phyloP scores from a whole-genome alignment of 2,113 vertebrate genomes.

The Beaufortia kweichowensis region DNA sequence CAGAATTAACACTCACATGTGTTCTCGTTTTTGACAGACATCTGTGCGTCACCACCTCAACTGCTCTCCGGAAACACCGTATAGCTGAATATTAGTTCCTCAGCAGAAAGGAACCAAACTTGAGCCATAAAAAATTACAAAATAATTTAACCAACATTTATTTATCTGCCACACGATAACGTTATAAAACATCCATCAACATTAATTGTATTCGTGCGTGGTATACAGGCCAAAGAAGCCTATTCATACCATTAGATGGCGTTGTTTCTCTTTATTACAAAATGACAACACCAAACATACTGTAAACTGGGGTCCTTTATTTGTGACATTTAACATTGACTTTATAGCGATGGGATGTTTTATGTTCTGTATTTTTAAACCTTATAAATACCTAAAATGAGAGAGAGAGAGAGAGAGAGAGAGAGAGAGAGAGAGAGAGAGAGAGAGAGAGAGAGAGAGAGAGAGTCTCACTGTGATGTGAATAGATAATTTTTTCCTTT shows the following conservation, averaged over 20 bases:
- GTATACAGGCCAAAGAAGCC: neutral
- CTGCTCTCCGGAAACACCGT: slow-evolving; percentile 4
- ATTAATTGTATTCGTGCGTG: neutral
- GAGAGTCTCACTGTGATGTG: neutral
- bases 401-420: too few species aligned
- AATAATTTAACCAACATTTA: neutral
- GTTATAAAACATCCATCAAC: too few species aligned
- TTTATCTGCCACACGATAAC: neutral
- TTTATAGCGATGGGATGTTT: too few species aligned
- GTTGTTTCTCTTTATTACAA: slow-evolving; percentile 1
- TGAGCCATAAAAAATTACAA: neutral
- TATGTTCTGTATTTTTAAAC: too few species aligned
- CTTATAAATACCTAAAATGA: too few species aligned
- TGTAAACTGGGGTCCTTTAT: neutral
- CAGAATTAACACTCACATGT: slow-evolving; percentile 21
- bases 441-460: neutral
- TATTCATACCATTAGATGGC: neutral
- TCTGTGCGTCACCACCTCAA: neutral
- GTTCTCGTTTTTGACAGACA: neutral
- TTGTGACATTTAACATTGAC: neutral
- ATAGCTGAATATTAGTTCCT: slow-evolving; percentile 10
- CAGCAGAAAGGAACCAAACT: neutral
- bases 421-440: neutral
- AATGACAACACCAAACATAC: neutral
- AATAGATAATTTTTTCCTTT: too few species aligned